phyloP scores from a whole-genome alignment of 1,140 invertebrate species.

The Protaetia brevitarsis region DNA sequence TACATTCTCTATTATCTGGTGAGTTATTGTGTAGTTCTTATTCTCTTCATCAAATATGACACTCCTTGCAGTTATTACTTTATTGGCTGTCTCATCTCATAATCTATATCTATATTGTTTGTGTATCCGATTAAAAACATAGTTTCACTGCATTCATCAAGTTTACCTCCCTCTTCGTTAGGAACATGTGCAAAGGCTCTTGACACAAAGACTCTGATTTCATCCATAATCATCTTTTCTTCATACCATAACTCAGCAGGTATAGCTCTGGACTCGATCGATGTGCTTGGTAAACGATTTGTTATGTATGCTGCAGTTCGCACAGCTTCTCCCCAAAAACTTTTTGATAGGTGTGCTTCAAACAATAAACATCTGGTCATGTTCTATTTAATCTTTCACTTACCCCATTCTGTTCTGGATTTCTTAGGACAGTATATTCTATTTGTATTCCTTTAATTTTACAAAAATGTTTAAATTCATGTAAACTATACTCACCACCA shows the following conservation, averaged over 20 bases:
- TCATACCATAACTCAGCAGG: constrained; percentile 31
- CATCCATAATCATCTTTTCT: constrained; percentile 5
- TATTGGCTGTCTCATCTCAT: not conserved
- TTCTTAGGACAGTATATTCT: not conserved
- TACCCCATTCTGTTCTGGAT: not conserved
- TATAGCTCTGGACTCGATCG: constrained; percentile 21
- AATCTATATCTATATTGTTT: constrained; percentile 1
- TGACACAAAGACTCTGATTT: no score
- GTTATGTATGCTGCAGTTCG: constrained; percentile 48
- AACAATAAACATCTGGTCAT: constrained; percentile 43
- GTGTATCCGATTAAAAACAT: not conserved
- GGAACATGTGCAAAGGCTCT: no score
- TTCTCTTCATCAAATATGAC: not conserved
- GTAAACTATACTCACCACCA: no score
- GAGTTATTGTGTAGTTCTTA: not conserved
- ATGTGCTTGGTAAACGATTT: constrained; percentile 43
- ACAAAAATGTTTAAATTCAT: no score
- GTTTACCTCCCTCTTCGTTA: no score
- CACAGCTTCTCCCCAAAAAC: constrained; percentile 49
- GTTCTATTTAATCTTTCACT: not conserved
- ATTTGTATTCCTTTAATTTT: no score
- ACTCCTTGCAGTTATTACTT: not conserved
- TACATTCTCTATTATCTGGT: not conserved
- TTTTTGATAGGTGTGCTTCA: constrained; percentile 37
- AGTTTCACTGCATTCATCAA: no score